Base-by-base conservation (phyloP, 2,888 invertebrate species). In the Drosophila anceps region DNA sequence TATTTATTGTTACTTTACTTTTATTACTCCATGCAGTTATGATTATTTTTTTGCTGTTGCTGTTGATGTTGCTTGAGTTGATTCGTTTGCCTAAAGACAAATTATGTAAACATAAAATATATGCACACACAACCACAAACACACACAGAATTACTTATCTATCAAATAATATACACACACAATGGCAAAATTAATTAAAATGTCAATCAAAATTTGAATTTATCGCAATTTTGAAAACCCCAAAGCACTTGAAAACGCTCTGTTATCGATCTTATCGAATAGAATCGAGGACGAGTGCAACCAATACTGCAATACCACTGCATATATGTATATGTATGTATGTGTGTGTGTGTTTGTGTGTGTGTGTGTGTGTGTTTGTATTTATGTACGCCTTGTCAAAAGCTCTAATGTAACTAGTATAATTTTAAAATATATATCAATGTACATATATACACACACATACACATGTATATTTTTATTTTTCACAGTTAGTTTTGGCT, bases 21-120 rank as follows among this genome's bases (percentile, higher is more conserved):
- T 50, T 51, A 43, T 29, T 59, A 6, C 64, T 64, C 53, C 29
- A 58, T 67, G 39, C 59, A 50, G 46, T 63, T 69, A 43, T 46
- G 61, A 53, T 69, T 73, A 69, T 44, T 69, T 60, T 69, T 69
- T 71, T 60, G 72, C 43, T 69, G 60, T 57, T 67, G 72, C 50
- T 80, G 66, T 41, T 76, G 60, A 33, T 67, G 57, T 39, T 64
- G 60, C 46, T 50, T 44, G 27, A 50, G 68, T 67, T 74, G 44
- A 20, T 58, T 73, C 44, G 41, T 58, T 76, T 62, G 31, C 46
- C 53, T 58, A 24, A 57, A 18, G 37, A 46, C 50, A 54, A 65
- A 44, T 57, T 69, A 69, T 76, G 20, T 66, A 71, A 71, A 79
- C 51, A 58, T 13, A 43, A 29, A 18, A 9, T 27, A 27, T 13